Evolutionary conservation across 2,888 invertebrate genomes (phyloP), one percentile per base, ranked within the genome.

Genomic region (Drosophila borealis): DNA sequence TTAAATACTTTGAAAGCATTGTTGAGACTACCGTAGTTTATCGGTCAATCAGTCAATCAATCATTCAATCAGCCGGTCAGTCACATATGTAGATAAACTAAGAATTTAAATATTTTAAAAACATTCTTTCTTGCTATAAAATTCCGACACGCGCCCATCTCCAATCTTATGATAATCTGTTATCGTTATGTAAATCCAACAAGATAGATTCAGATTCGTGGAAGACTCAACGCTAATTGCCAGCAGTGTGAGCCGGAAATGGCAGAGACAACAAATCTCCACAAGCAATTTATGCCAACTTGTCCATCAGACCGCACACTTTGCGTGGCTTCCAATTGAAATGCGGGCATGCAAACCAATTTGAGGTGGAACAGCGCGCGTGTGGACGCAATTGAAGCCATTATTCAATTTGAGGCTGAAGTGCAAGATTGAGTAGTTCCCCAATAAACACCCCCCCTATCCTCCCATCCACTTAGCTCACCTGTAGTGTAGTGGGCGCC

Each of bases 401-500:
- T 86, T 86, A 81, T 69, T 48, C 65, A 70, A 84, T 78, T 29
- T 70, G 64, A 25, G 21, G 41, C 9, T 74, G 41, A 78, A 81
- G 85, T 80, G 78, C 48, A 42, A 70, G 74, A 57, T 64, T 64
- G 53, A 19, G 42, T 64, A 44, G 65, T 17, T 44, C 2, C 21
- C 19, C 10, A 10, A 0, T 11, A 13, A n/a, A 3, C 14, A 10
- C 37, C 11, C 8, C 8, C 14, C 5, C 33, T 10, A 11, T 13
- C 39, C 36, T 6, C 4, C 13, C 37, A 33, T 11, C 8, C 11
- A 0, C 17, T 9, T 0, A 13, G 89, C 92, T 90, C 87, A 92
- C 92, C 83, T 91, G 77, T 93, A 93, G 64, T 91, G 82, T 10
- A 88, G 74, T 39, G 92, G 92, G 44, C 80, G 89, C 92, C 92